Conservation (phyloP, 1,140 invertebrate genomes). For the Brachionus asplanchnoidis region DNA sequence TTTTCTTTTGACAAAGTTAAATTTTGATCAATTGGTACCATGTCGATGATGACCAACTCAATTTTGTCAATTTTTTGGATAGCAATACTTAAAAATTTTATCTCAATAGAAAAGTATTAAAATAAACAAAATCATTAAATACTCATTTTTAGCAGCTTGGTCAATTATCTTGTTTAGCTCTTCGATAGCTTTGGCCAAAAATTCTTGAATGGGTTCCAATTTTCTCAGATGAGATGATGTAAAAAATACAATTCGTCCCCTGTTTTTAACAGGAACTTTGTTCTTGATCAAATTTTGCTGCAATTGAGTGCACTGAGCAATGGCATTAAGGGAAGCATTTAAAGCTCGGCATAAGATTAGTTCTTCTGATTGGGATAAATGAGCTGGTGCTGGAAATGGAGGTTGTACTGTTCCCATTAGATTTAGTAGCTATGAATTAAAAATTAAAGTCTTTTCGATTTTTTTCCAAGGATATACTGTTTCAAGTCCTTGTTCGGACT, state of each 20-base stretch:
- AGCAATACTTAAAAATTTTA: neutral
- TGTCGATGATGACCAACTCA: conserved; percentile 80
- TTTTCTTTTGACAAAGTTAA: conserved; percentile 65
- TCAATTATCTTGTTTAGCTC: conserved; percentile 26
- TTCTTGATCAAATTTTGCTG: conserved; percentile 22
- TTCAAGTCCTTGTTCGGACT: conserved; percentile 29
- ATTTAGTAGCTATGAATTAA: neutral
- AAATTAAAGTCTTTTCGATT: neutral
- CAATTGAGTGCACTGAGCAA: neutral
- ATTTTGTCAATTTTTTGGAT: conserved; percentile 68
- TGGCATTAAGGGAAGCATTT: neutral
- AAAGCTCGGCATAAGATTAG: conserved; percentile 13
- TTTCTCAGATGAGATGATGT: neutral
- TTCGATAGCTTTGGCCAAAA: conserved; percentile 15
- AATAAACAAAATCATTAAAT: neutral
- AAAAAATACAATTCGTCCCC: conserved; percentile 22
- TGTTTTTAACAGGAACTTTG: conserved; percentile 3
- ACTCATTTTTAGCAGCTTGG: neutral
- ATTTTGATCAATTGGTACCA: conserved; percentile 71
- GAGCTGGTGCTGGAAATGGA: neutral
- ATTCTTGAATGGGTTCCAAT: conserved; percentile 31
- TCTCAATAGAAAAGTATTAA: neutral
- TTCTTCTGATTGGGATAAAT: conserved; percentile 5
- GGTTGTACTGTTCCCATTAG: neutral
- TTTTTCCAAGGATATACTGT: neutral